A percentile compares a stretch with the other conserved stretches of the same genome.
Conservation (phyloP, 2,888 invertebrate genomes). For the Drosophila aldrichi region DNA sequence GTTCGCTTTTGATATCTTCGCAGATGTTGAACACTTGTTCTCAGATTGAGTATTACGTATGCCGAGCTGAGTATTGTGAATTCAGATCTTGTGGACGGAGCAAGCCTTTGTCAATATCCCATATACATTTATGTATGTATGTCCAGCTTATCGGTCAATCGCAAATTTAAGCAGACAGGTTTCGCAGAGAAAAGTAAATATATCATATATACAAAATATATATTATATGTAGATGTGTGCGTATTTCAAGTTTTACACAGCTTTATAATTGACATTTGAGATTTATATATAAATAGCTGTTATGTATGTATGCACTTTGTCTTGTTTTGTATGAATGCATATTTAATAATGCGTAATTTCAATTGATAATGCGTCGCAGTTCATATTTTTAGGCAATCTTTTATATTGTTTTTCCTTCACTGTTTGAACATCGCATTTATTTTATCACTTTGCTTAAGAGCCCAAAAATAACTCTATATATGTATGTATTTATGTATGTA, state of each 20-base stretch:
- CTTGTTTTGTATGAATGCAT: conserved; percentile 15
- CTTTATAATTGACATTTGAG: conserved; percentile 50
- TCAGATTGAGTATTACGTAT: conserved; percentile 10
- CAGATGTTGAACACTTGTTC: conserved; percentile 45
- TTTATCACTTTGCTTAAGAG: conserved; percentile 75
- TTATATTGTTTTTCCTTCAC: background rate
- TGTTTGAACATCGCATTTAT: conserved; percentile 55
- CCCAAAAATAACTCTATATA: conserved; percentile 2
- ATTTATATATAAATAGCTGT: conserved; percentile 13
- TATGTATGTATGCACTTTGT: conserved; percentile 18
- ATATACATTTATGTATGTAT: conserved; percentile 28
- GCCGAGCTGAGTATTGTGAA: background rate
- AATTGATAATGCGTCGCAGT: conserved; percentile 67
- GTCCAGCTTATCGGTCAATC: conserved; percentile 60
- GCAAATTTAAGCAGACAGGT: conserved; percentile 61
- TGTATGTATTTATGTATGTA: conserved; percentile 4
- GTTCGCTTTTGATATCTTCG: conserved; percentile 32
- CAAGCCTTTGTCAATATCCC: background rate
- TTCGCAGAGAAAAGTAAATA: conserved; percentile 17
- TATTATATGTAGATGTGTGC: conserved; percentile 2
- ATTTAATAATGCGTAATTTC: conserved; percentile 71
- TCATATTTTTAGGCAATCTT: conserved; percentile 47
- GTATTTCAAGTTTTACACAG: conserved; percentile 54
- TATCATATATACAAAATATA: conserved; percentile 2
- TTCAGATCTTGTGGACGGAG: conserved; percentile 13